Conservation (phyloP, 2,113 vertebrate species). For the Hymenochirus boettgeri region DNA sequence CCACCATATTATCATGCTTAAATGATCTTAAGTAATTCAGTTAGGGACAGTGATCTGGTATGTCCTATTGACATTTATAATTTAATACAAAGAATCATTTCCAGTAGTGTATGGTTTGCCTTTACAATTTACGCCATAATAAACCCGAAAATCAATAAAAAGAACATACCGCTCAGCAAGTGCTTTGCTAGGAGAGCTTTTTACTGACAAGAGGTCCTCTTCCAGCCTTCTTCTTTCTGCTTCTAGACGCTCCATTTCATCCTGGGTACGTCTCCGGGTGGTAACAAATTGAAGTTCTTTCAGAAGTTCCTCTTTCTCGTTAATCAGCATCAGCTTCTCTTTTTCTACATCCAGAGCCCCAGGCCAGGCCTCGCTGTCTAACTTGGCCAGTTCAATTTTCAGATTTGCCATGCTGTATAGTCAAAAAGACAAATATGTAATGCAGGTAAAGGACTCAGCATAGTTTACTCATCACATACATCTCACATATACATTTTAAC, state of each 20-base stretch:
- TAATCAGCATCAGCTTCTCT: slow-evolving; percentile 73
- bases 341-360: slow-evolving; percentile 72
- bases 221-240: slow-evolving; percentile 69
- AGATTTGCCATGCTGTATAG: slow-evolving; percentile 74
- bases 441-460: too few relatives aligned
- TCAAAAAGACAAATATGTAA: slow-evolving; percentile 7
- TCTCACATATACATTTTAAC: too few relatives aligned
- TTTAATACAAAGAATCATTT: too few relatives aligned
- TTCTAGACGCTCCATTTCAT: slow-evolving; percentile 66
- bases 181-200: slow-evolving; percentile 63
- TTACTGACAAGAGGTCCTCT: slow-evolving; percentile 65
- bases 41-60: too few relatives aligned
- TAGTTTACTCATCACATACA: too few relatives aligned
- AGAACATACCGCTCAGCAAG: slow-evolving; percentile 68
- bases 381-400: slow-evolving; percentile 76
- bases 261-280: slow-evolving; percentile 60
- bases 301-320: slow-evolving; percentile 77
- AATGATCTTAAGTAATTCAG: too few relatives aligned
- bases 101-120: too few relatives aligned
- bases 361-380: slow-evolving; percentile 74
- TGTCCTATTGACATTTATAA: too few relatives aligned
- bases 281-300: slow-evolving; percentile 77
- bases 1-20: too few relatives aligned
- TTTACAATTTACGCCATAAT: too few relatives aligned
- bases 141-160: not conserved